Evolutionary conservation across 2,797 vertebrate species (phyloP).

Genomic region (Valencia hispanica): DNA sequence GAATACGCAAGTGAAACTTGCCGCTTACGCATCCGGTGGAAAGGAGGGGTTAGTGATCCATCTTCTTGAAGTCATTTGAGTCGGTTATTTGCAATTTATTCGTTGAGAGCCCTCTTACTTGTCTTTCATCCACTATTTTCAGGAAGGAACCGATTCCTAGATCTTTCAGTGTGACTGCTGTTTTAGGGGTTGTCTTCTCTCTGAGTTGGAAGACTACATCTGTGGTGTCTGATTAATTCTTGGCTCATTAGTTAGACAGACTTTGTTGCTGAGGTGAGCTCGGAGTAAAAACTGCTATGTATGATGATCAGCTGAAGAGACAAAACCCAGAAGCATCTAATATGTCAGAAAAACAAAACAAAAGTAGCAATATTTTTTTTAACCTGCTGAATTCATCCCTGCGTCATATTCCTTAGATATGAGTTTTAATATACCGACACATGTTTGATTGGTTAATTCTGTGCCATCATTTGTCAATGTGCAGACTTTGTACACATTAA

Average conservation of each 20-base stretch:
- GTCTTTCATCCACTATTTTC: neutral
- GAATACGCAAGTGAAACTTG: too few relatives aligned
- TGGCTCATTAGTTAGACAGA: neutral
- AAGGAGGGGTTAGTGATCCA: too few relatives aligned
- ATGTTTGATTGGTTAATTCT: neutral
- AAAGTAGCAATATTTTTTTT: neutral
- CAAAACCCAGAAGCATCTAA: neutral
- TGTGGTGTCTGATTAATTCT: neutral
- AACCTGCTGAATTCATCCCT: neutral
- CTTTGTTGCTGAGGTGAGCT: neutral
- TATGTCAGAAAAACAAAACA: too few relatives aligned
- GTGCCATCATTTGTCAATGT: neutral
- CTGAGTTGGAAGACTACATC: neutral
- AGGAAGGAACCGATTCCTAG: neutral
- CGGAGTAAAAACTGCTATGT: neutral
- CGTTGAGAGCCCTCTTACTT: neutral
- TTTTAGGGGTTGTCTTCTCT: neutral
- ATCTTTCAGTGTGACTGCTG: neutral
- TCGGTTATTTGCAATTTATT: neutral
- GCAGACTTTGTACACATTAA: neutral
- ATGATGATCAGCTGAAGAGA: neutral
- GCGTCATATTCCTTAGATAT: neutral
- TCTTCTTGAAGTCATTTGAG: neutral
- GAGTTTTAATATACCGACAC: neutral
- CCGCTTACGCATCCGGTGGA: too few relatives aligned